Percentiles rank a stretch among this genome's conserved stretches.
Evolutionary conservation across 2,888 invertebrate species (phyloP).

Genomic region (Platycnemis pennipes): DNA sequence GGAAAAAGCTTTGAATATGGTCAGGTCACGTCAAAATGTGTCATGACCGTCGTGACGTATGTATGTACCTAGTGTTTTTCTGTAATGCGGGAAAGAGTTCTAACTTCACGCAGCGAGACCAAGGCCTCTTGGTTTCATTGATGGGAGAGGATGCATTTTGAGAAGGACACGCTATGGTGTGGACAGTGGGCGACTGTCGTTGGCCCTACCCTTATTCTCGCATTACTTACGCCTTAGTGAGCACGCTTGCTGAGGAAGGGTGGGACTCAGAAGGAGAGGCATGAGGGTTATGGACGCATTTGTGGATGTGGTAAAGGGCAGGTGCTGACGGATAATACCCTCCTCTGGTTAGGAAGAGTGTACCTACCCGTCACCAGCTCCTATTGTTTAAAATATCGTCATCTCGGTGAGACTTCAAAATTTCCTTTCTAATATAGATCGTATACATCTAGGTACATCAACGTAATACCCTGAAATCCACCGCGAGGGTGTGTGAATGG

Average conservation of each 20-base stretch:
- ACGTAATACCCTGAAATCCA: not conserved
- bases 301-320: not conserved
- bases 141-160: not conserved
- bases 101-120: no score
- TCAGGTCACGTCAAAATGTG: no score
- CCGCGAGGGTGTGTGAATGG: not conserved
- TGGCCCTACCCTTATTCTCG: not conserved
- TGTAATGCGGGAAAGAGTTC: not conserved
- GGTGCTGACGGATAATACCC: not conserved
- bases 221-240: not conserved
- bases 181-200: not conserved
- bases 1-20: no score
- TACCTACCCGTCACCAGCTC: not conserved
- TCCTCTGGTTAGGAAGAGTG: not conserved
- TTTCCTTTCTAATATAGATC: not conserved
- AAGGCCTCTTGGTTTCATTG: no score
- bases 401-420: not conserved
- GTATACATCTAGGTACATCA: not conserved
- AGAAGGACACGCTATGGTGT: not conserved
- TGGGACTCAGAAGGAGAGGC: not conserved
- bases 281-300: not conserved
- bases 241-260: not conserved
- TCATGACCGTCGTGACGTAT: no score
- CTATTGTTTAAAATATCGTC: not conserved
- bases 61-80: not conserved